Evolutionary conservation across 2,113 vertebrate species (phyloP), one percentile per base, ranked within the genome.

Genomic region (Rhizomys pruinosus): DNA sequence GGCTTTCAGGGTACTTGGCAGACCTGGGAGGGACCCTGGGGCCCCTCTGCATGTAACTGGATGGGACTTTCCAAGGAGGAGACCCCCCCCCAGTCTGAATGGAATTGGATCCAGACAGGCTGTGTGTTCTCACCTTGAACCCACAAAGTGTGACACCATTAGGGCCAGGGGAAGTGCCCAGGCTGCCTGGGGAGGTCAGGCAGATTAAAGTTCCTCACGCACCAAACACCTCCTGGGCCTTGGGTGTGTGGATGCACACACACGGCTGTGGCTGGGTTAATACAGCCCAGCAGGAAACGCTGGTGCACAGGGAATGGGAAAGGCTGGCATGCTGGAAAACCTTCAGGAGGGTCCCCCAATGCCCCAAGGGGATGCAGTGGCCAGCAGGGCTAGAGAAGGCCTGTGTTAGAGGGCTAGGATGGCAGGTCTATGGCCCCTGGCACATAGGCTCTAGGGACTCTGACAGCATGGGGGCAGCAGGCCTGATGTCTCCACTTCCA

Each of bases 261-360:
- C 52, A 52, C 5, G 5, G 34, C 37, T 4, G 12, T 4, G 11
- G 19, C 1, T 5, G 44, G 16, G 52, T 5, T 15, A 8, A 57
- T 8, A 7, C 20, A 10, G 6, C 77, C 29, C 73, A 52, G 77
- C 4, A 34, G 39, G 37, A 32, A 20, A 34, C 32, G 13, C 39
- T 7, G 63, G 5, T 79, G 20, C 39, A 29, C 0, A 2, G 52
- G 61, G 47, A 69, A 4, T 1, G 1, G 15, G 22, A 6, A 32
- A 69, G 47, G 23, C 6, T 5, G 17, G 47, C 44, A 27, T 23
- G 1, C 0, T 11, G 13, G n/a, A 0, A 0, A 23, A 8, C 22
- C 12, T 3, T 0, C 16, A 32, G 44, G 19, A n/a, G 9, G 25
- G 80, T 3, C 25, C 37, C 47, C 20, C n/a, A n/a, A n/a, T n/a